Conservation (phyloP, 2,797 vertebrate species). For the Pipistrellus pipistrellus region DNA sequence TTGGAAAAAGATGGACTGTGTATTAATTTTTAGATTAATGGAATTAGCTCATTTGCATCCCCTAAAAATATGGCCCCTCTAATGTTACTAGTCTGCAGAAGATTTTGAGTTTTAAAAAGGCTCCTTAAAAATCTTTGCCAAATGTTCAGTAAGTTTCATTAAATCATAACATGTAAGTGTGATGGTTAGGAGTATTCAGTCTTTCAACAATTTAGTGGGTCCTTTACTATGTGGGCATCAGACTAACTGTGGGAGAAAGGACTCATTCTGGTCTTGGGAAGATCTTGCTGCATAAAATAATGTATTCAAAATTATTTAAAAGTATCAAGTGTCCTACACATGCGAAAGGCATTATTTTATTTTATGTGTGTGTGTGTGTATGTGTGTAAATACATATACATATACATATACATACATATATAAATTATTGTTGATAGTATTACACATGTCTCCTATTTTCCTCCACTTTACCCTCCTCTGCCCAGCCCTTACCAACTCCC, state of each 20-base stretch:
- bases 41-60: neutral
- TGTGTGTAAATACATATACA: too few relatives aligned
- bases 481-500: too few relatives aligned
- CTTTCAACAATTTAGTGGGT: neutral
- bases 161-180: neutral
- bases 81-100: neutral
- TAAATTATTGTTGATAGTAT: too few relatives aligned
- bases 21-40: neutral
- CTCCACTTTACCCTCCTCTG: too few relatives aligned
- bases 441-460: too few relatives aligned
- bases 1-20: neutral
- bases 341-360: too few relatives aligned
- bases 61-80: neutral
- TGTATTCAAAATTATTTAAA: neutral
- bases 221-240: neutral
- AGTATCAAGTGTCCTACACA: neutral
- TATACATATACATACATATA: too few relatives aligned
- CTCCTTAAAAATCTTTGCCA: neutral
- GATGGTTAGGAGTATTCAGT: neutral
- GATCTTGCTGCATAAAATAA: neutral
- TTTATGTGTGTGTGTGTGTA: too few relatives aligned
- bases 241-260: neutral
- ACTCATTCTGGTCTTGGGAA: neutral
- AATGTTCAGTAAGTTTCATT: neutral
- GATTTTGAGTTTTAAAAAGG: neutral